Conservation (phyloP, 2,888 invertebrate genomes). For the Panopea generosa region DNA sequence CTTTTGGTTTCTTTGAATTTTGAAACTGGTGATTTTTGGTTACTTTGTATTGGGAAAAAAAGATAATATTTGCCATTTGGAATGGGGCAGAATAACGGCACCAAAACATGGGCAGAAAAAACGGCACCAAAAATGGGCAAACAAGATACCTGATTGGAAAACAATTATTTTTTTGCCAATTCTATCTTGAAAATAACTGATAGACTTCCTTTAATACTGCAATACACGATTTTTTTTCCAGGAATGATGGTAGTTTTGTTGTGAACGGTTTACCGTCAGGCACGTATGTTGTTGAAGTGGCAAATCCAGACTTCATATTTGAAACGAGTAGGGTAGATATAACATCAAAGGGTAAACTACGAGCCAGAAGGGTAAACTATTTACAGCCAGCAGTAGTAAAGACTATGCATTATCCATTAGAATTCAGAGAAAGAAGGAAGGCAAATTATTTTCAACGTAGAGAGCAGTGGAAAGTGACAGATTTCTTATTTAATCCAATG, state of each 20-base stretch:
- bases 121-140: too few species aligned
- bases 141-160: too few species aligned
- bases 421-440: conserved; percentile 93
- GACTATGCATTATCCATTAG: conserved; percentile 94
- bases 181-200: too few species aligned
- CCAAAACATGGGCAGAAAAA: too few species aligned
- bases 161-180: too few species aligned
- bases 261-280: conserved; percentile 89
- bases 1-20: too few species aligned
- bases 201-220: too few species aligned
- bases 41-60: too few species aligned
- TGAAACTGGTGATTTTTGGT: too few species aligned
- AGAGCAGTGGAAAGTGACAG: conserved; percentile 98
- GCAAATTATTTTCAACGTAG: conserved; percentile 92
- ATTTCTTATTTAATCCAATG: conserved; percentile 98
- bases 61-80: too few species aligned
- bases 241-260: conserved; percentile 95
- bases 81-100: too few species aligned
- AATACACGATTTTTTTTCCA: conserved; percentile 85
- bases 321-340: conserved; percentile 98
- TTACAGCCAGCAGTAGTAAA: conserved; percentile 95
- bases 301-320: conserved; percentile 95
- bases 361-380: conserved; percentile 97
- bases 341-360: conserved; percentile 97
- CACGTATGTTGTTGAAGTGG: conserved; percentile 96